These are phyloP conservation scores for Smutsia gigantea DNA, from an alignment of 2,797 vertebrate genomes.

Conservation along the genomic window DNA sequence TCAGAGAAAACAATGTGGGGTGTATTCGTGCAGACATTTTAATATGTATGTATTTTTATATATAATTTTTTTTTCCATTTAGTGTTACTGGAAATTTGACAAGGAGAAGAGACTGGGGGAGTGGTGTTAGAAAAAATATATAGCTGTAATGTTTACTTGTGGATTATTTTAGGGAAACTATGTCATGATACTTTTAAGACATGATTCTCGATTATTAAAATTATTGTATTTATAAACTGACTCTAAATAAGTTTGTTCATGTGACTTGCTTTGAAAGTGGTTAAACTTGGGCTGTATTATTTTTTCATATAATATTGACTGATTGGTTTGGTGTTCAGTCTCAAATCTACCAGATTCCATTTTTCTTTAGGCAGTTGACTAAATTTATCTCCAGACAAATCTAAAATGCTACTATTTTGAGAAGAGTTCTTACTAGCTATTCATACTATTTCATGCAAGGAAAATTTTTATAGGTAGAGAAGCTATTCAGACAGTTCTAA, in stretches of 20 bases:
- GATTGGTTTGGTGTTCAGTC: conserved; percentile 28
- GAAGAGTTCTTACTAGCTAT: not conserved
- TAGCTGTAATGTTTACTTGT: not conserved
- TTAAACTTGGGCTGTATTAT: conserved; percentile 5
- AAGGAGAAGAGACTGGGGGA: not conserved
- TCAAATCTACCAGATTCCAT: conserved; percentile 35
- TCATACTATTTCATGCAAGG: not conserved
- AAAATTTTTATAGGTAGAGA: conserved; percentile 32
- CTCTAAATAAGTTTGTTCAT: not conserved
- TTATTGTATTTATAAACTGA: conserved; percentile 16
- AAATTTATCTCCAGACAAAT: conserved; percentile 55
- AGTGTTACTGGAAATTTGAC: conserved; percentile 25
- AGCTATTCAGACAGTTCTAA: conserved; percentile 3
- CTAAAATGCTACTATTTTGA: conserved; percentile 17
- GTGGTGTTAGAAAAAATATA: not conserved
- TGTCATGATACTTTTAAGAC: conserved; percentile 6
- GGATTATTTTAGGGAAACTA: conserved; percentile 24
- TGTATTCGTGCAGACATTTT: not conserved
- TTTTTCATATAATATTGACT: conserved; percentile 29
- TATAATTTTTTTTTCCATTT: not conserved
- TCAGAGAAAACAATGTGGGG: conserved; percentile 36
- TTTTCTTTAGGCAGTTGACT: conserved; percentile 20
- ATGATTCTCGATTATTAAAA: conserved; percentile 36
- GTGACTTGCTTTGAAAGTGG: conserved; percentile 47
- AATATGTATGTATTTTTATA: not conserved